Base-by-base conservation (phyloP, 1,140 invertebrate genomes). In the Cyphomyrmex costatus region DNA sequence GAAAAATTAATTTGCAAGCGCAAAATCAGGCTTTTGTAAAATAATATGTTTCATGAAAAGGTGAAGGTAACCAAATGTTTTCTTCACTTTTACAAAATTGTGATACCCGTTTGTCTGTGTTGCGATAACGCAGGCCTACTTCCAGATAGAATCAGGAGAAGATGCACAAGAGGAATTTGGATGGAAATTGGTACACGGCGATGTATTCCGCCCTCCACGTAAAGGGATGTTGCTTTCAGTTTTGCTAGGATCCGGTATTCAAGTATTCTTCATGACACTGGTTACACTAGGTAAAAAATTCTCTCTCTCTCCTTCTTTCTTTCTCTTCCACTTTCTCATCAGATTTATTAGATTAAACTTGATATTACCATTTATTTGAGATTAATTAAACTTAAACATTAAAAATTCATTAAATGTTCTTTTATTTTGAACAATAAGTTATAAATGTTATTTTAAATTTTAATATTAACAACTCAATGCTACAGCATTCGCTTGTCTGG, bases 101-200 rank as follows among this genome's bases (percentile, higher is more conserved):
- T 93, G 86, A 91, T 91, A 80, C 76, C 80, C 46, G 46, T 80
- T 85, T 86, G 91, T 93, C 92, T 93, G 89, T 94, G 92, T 94
- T 94, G 90, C 86, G 88, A 92, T 94, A 94, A 94, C 92, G 93
- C 93, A 93, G 92, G 92, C 92, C 86, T 94, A 92, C 86, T 94
- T 94, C 92, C 92, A 98, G 96, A 98, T 98, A 96, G 98, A 98
- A 93, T 98, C 97, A 90, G 98, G 98, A 12, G 99, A 99, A 96
- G 99, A 99, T 96, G 99, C 99, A 14, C 97, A 99, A 96, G 99
- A 99, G 95, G 99, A 99, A 94, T 99, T 99, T 96, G 99, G 99
- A 27, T 99, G 99, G 99, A 99, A 99, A 95, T 95, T 99, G 58
- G 98, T 99, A 2, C 98, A 99, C 93, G 98, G 98, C 16, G 98